Evolutionary conservation across 2,797 vertebrate genomes (phyloP), one percentile per base, ranked within the genome.

Genomic region (Micropoecilia bifurca): DNA sequence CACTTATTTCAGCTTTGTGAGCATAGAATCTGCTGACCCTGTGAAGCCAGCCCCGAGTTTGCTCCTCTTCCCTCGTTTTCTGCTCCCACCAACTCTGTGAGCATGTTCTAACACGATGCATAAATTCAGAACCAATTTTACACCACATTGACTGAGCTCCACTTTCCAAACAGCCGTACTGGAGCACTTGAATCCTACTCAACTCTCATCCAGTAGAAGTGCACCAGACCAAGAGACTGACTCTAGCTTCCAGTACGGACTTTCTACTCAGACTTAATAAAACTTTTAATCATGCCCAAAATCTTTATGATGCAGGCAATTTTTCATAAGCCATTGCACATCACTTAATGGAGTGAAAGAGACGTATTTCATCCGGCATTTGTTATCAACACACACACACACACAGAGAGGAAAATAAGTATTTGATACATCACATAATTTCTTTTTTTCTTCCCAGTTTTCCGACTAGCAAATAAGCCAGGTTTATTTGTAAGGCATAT

Each of bases 51-150:
- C 6, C 13, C 25, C 36, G 25, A 33, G 36, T 22, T 80, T 50
- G 77, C 48, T 68, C 73, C 33, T 55, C 48, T 74, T 75, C 50
- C 22, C 43, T 78, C 61, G 25, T 66, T 82, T 82, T 47, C 75
- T 87, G 33, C 81, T 68, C 77, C 71, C 16, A n/a, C 68, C 80
- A 80, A 75, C 78, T 87, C 79, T 83, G 72, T 80, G 77, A 77
- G 72, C 83, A 82, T 90, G 79, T 90, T 90, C 75, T 77, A 90
- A 83, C 85, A 91, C 41, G 73, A 84, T 82, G 88, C 90, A 93
- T 93, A 92, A 90, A 94, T 94, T 91, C 89, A 74, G 73, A 93
- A 86, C 87, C 90, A 93, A 93, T 94, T 95, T 94, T 92, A 91
- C 94, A 92, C 79, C 85, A 90, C 92, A 93, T 93, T 94, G 90